phyloP scores from a whole-genome alignment of 1,140 invertebrate genomes.

The Trichomalopsis sarcophagae region DNA sequence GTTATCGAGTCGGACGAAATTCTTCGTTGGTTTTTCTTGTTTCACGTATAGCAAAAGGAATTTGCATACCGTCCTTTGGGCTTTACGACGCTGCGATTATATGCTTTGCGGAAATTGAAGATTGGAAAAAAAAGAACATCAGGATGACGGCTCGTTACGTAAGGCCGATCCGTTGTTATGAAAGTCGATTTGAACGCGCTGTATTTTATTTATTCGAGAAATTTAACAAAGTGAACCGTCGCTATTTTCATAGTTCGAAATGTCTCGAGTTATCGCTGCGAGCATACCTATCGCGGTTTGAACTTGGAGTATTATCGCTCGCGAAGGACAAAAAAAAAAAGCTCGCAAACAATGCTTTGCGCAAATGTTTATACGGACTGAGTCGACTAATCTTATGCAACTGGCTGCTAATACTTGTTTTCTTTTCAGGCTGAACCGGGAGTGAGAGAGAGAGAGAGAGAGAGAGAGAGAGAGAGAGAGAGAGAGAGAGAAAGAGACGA shows the following conservation, averaged over 20 bases:
- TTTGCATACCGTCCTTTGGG: background rate
- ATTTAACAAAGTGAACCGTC: too few species aligned
- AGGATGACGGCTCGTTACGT: too few species aligned
- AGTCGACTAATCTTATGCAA: background rate
- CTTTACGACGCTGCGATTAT: background rate
- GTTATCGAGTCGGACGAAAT: background rate
- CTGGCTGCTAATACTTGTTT: constrained; percentile 2
- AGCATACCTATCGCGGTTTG: too few species aligned
- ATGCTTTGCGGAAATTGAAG: background rate
- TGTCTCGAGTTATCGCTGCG: too few species aligned
- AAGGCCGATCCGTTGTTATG: too few species aligned
- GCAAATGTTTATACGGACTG: background rate
- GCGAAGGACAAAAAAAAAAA: background rate
- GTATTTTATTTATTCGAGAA: too few species aligned
- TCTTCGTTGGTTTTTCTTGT: background rate
- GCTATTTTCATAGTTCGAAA: too few species aligned
- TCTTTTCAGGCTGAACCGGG: constrained; percentile 52
- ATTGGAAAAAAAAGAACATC: too few species aligned
- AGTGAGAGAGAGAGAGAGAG: constrained; percentile 2
- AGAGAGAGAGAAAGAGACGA: constrained; percentile 37
- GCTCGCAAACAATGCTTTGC: background rate
- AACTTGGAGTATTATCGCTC: background rate
- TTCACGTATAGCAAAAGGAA: background rate
- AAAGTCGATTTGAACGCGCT: too few species aligned
- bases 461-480: constrained; percentile 26